These are phyloP conservation scores for Porites evermanni DNA, from an alignment of 92 coral and sea anemone genomes.

Conservation along the genomic window DNA sequence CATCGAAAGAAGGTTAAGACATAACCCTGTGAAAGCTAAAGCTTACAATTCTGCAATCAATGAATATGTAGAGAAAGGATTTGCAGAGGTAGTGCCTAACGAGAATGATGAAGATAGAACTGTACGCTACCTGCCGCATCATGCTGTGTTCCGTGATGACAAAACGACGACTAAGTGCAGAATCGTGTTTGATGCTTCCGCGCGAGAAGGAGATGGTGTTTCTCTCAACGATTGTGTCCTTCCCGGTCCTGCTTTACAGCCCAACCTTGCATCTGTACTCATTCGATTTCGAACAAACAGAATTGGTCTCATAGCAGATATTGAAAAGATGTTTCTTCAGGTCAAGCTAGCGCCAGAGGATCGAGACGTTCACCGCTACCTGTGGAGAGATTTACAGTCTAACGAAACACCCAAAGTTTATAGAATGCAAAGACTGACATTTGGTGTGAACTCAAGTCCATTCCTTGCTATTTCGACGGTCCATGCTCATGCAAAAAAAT, in stretches of 20 bases:
- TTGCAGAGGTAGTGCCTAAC: constrained; percentile 13
- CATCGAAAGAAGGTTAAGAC: constrained; percentile 35
- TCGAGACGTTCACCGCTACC: constrained; percentile 45
- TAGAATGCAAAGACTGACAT: constrained; percentile 61
- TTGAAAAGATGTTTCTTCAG: constrained; percentile 61
- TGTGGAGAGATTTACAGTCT: constrained; percentile 56
- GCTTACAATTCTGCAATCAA: constrained; percentile 44
- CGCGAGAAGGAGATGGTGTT: constrained; percentile 16
- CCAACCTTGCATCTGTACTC: constrained; percentile 25
- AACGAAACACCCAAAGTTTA: constrained; percentile 34
- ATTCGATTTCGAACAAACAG: constrained; percentile 44
- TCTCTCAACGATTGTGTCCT: constrained; percentile 47
- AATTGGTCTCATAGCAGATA: constrained; percentile 50
- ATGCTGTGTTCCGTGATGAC: constrained; percentile 44
- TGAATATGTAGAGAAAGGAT: constrained; percentile 32
- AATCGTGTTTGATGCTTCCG: constrained; percentile 59
- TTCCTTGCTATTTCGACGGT: constrained; percentile 43
- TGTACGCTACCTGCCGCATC: constrained; percentile 55
- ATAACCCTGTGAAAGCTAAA: constrained; percentile 26
- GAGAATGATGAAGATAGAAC: neutral
- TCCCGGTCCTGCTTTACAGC: constrained; percentile 45
- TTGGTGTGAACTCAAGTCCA: constrained; percentile 55
- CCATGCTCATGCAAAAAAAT: constrained; percentile 16
- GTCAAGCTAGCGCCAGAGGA: constrained; percentile 37
- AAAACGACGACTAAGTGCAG: constrained; percentile 47